Evolutionary conservation across 2,888 invertebrate genomes (phyloP), one percentile per base, ranked within the genome.

Genomic region (Drepanosiphum platanoidis): DNA sequence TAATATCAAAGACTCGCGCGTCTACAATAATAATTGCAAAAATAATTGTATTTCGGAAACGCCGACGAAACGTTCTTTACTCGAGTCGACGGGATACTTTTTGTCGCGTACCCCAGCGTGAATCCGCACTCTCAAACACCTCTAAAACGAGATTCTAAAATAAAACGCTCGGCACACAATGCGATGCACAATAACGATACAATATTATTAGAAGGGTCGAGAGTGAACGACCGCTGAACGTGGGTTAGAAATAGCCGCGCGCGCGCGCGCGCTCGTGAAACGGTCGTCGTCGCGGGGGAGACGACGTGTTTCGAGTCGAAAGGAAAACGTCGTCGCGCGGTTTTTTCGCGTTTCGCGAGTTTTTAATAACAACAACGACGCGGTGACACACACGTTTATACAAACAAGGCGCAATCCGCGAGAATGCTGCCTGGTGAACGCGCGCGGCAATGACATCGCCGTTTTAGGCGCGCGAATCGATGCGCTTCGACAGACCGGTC

Each of bases 191-290:
- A n/a, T n/a, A n/a, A n/a, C n/a, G n/a, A n/a, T n/a, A 61, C 32
- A 22, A 74, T 75, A 61, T 61, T 75, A 58, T 36, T 61, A 61
- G 64, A 78, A 78, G 64, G 39, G 78, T 30, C 78, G 39, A 78
- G 39, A 78, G 78, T 78, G 64, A 78, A 78, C 64, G 78, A 64
- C 78, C 39, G 39, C 30, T 78, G 39, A 78, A 39, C 18, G 30
- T 78, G n/a, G 39, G 64, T 78, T 64, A 27, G 39, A 78, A 78
- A 78, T 78, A 78, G 61, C 75, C 46, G 11, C 5, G 18, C 3
- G 30, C n/a, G n/a, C n/a, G n/a, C n/a, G n/a, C 75, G 9, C 39
- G 39, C 22, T 32, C n/a, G 52, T 74, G 9, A 75, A 75, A 58
- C 32, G 32, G n/a, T 8, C 7, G 32, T 34, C 7, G 34, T 34